These are phyloP conservation scores for Erpobdella octoculata DNA, from an alignment of 2,888 invertebrate species.

Conservation along the genomic window DNA sequence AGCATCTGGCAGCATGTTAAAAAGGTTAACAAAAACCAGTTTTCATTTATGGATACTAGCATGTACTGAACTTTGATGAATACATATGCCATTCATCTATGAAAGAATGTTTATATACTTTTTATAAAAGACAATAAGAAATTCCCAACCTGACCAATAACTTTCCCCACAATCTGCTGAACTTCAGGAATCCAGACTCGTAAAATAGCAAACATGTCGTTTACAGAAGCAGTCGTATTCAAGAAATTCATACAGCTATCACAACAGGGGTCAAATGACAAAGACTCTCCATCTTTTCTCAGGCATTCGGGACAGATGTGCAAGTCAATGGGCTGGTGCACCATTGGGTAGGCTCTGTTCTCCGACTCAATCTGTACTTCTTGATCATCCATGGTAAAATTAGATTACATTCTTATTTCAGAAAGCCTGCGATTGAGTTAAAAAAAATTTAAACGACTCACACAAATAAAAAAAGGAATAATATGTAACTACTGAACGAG, in stretches of 20 bases:
- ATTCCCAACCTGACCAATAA: slow-evolving; percentile 52
- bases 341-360: slow-evolving; percentile 42
- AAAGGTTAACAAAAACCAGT: neutral
- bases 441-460: too few relatives aligned
- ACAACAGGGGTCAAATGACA: slow-evolving; percentile 54
- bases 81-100: neutral
- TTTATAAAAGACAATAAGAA: neutral
- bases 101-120: neutral
- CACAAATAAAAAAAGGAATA: too few relatives aligned
- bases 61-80: neutral
- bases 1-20: slow-evolving; percentile 47
- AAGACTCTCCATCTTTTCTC: slow-evolving; percentile 47
- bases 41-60: neutral
- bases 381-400: too few relatives aligned
- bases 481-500: too few relatives aligned
- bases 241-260: slow-evolving; percentile 51
- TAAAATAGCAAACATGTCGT: slow-evolving; percentile 55
- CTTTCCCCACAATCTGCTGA: slow-evolving; percentile 53
- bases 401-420: too few relatives aligned
- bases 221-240: slow-evolving; percentile 45
- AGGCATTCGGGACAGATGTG: slow-evolving; percentile 53
- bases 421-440: too few relatives aligned
- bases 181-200: slow-evolving; percentile 56
- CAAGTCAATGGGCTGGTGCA: slow-evolving; percentile 53
- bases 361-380: neutral